These are phyloP conservation scores for Rhinoptilus africanus DNA, from an alignment of 2,113 vertebrate genomes.

Conservation along the genomic window DNA sequence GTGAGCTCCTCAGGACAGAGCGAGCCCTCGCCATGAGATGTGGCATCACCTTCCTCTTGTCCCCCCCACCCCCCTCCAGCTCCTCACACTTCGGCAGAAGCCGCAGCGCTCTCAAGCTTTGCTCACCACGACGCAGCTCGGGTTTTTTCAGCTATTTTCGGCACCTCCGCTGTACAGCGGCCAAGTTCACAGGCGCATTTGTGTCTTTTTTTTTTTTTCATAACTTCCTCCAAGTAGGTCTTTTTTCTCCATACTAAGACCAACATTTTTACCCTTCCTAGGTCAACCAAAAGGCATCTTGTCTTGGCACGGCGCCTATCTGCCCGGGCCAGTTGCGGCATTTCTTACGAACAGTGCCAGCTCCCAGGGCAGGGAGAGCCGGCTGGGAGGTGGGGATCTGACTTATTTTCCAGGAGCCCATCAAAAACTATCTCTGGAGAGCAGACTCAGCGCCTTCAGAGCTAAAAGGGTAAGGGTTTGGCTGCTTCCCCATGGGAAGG, in stretches of 20 bases:
- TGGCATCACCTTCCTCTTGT: background rate
- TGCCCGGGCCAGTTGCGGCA: background rate
- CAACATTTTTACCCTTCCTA: background rate
- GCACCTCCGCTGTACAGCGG: background rate
- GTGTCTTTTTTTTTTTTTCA: background rate
- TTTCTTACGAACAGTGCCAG: background rate
- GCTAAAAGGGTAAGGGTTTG: background rate
- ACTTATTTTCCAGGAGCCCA: background rate
- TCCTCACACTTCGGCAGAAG: background rate
- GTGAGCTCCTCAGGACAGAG: background rate
- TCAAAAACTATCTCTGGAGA: background rate
- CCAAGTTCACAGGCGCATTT: background rate
- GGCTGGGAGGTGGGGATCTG: accelerated
- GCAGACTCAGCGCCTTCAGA: background rate
- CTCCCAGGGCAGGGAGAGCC: accelerated
- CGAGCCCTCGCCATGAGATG: background rate
- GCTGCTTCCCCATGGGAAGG: background rate
- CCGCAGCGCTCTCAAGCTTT: background rate
- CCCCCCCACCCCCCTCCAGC: background rate
- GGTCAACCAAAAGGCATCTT: background rate
- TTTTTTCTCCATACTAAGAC: background rate
- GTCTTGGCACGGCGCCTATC: background rate
- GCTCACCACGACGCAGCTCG: background rate
- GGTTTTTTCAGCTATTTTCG: background rate
- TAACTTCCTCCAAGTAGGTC: background rate